Base-by-base conservation (phyloP, 1,140 invertebrate species). In the Atta colombica region DNA sequence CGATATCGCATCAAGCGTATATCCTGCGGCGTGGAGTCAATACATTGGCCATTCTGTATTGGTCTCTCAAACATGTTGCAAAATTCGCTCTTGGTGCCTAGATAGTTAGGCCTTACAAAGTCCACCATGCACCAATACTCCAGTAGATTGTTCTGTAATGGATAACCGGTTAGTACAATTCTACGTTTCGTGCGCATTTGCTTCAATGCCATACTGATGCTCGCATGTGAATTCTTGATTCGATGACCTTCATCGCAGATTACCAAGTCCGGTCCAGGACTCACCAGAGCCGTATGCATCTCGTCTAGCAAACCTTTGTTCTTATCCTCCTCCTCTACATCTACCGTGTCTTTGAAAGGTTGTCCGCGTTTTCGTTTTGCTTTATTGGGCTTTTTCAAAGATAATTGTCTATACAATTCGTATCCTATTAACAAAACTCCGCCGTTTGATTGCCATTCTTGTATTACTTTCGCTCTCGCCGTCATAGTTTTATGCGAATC, bases 121-220 rank as follows among this genome's bases (percentile, higher is more conserved):
- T 99, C 98, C 3, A 99, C 98, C 98, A 99, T 99, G 93, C 98
- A 98, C 98, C 98, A 99, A 93, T 99, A 99, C 94, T 99, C 99
- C 35, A 99, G 95, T 1, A 99, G 95, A 95, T 99, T 99, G 94
- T 99, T 99, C 95, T 99, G 99, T n/a, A 99, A 94, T 0, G 99
- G 99, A 96, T 99, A 99, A 21, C 99, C 99, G 10, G 99, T 99
- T 6, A 99, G 95, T 1, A 99, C 98, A 28, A 99, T 97, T 74
- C 99, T 96, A 35, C 99, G 96, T 92, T 98, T 98, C 1, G 98
- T 99, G 85, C 97, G 95, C 95, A 99, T 99, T 91, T 98, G 97
- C 94, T 99, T 99, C 18, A 99, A 95, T 3, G 98, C 98, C 93
- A 98, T 97, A 14, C 98, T 99, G 88, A 99, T 99, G 78, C 98